phyloP scores from a whole-genome alignment of 2,797 vertebrate genomes.

The Falco naumanni region DNA sequence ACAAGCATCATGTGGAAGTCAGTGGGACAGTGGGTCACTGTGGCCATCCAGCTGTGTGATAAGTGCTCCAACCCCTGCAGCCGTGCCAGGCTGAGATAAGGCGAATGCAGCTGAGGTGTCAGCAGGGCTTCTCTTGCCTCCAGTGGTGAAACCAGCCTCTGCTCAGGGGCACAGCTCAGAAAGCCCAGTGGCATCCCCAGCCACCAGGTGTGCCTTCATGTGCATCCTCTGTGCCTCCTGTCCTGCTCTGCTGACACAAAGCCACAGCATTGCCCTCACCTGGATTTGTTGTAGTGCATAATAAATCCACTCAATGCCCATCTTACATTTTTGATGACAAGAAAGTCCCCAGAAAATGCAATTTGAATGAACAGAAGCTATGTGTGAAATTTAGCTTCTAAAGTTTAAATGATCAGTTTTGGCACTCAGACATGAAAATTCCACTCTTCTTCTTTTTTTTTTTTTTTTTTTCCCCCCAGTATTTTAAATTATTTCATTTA shows the following conservation, averaged over 20 bases:
- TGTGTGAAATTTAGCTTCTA: neutral
- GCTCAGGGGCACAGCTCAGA: neutral
- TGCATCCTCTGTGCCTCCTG: neutral
- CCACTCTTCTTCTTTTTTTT: neutral
- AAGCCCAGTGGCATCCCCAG: neutral
- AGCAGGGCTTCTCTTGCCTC: neutral
- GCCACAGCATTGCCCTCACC: neutral
- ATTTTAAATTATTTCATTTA: neutral
- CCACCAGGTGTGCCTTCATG: neutral
- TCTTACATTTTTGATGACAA: neutral
- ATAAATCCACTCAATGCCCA: neutral
- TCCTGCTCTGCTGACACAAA: neutral
- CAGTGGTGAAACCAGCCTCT: neutral
- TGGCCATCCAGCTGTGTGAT: neutral
- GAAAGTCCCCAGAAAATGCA: neutral
- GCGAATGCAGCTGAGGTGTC: neutral
- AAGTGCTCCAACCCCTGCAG: neutral
- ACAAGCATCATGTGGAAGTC: fast-evolving
- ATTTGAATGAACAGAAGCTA: neutral
- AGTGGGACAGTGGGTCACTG: neutral
- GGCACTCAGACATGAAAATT: neutral
- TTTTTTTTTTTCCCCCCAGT: neutral
- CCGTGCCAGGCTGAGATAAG: neutral
- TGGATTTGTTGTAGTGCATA: neutral
- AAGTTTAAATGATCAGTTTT: neutral